phyloP scores from a whole-genome alignment of 2,888 invertebrate species.

The Portevinia maculata region DNA sequence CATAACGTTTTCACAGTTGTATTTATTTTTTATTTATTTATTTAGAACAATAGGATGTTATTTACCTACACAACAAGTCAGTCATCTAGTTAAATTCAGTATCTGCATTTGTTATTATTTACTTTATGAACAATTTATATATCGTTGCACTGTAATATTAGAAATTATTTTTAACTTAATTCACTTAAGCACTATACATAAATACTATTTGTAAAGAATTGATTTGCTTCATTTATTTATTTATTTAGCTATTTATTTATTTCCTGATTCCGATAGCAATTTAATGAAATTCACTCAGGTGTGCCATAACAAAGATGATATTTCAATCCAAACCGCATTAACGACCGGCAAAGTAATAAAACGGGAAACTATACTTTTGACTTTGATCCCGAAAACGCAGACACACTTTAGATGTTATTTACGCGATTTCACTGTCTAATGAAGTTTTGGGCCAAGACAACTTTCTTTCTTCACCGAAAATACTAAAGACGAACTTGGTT shows the following conservation, averaged over 20 bases:
- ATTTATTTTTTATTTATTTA: constrained; percentile 16
- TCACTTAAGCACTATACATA: background rate
- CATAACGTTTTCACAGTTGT: constrained; percentile 15
- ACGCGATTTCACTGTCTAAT: constrained; percentile 65
- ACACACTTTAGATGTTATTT: constrained; percentile 56
- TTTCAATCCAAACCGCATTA: constrained; percentile 19
- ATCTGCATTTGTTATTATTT: constrained; percentile 55
- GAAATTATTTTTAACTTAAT: background rate
- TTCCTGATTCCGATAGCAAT: constrained; percentile 1
- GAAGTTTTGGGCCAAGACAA: constrained; percentile 67
- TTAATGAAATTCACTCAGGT: constrained; percentile 10
- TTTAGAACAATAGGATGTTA: constrained; percentile 36
- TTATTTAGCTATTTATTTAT: background rate
- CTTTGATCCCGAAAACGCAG: constrained; percentile 68
- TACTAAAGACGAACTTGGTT: constrained; percentile 47
- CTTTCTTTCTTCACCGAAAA: constrained; percentile 46
- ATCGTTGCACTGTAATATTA: background rate
- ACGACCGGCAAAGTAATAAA: constrained; percentile 59
- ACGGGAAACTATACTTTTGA: constrained; percentile 61
- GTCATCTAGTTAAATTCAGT: constrained; percentile 64
- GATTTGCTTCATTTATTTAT: background rate
- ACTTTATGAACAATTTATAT: background rate
- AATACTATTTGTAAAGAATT: constrained; percentile 5
- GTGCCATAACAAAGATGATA: constrained; percentile 3
- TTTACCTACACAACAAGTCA: constrained; percentile 68